Evolutionary conservation across 2,797 vertebrate genomes (phyloP).

Genomic region (Dendrocincla tyrannina): DNA sequence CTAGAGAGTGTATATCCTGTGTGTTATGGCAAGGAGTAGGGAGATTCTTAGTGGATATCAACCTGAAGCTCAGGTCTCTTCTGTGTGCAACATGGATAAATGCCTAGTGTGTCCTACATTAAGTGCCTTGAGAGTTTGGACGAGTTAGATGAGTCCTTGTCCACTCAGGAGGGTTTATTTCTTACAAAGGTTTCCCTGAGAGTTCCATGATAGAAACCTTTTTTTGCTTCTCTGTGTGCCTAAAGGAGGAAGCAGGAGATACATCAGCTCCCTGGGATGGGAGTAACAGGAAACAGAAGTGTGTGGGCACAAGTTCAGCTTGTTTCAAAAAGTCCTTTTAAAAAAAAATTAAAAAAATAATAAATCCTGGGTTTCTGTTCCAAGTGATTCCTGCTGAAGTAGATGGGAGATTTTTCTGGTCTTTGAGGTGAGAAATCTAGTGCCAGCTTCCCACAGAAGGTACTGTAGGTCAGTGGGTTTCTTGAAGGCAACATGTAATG

Average conservation of each 20-base stretch:
- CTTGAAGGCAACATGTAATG: neutral
- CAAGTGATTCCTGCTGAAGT: neutral
- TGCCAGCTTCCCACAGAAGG: neutral
- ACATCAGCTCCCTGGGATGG: neutral
- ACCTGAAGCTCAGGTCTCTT: neutral
- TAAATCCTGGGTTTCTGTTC: neutral
- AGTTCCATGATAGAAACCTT: neutral
- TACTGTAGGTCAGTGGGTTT: neutral
- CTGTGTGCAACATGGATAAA: neutral
- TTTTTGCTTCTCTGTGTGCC: neutral
- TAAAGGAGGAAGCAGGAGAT: neutral
- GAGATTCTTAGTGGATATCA: neutral
- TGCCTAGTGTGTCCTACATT: accelerated
- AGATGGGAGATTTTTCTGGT: neutral
- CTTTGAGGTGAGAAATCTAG: neutral
- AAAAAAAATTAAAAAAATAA: neutral
- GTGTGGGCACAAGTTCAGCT: neutral
- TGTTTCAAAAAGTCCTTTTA: neutral
- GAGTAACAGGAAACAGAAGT: neutral
- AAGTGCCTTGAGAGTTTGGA: neutral
- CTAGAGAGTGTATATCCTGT: accelerated
- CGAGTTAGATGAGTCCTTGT: neutral
- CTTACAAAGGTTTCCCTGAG: neutral
- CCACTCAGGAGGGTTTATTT: neutral
- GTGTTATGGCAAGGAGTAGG: accelerated